Evolutionary conservation across 2,888 invertebrate genomes (phyloP), one percentile per base, ranked within the genome.

Genomic region (Acanthosepion lycidas): DNA sequence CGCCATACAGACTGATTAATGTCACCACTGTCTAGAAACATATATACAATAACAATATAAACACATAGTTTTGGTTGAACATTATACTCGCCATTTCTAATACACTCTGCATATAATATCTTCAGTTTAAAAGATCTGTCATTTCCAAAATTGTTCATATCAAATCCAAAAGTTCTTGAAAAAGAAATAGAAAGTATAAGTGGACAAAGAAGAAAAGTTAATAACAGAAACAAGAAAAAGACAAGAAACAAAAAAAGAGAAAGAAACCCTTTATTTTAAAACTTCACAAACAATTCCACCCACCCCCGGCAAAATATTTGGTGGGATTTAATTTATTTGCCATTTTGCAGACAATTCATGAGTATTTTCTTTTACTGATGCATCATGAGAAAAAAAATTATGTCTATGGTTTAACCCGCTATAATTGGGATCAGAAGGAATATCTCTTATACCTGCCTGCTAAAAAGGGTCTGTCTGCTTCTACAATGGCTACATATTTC

Each of bases 211-310:
- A 78, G 78, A 78, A 78, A 78, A 78, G 59, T 1, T 78, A 78
- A 78, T n/a, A 78, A 78, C n/a, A n/a, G 78, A 78, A 78, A 78
- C 78, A 78, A 78, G n/a, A 33, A 78, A 15, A 78, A 78, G 33
- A 78, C n/a, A 33, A 18, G 18, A 78, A 78, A 9, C 78, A 20
- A 78, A 78, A 78, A 78, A 78, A 78, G 78, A 78, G 78, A 78
- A 78, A 78, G 78, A 78, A 78, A 78, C 78, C 78, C 78, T 78
- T 78, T 78, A 78, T 78, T 78, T 78, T 78, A n/a, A 78, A 78
- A 78, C 33, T 78, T 78, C 78, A 78, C 78, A 78, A 78, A 78
- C 78, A 78, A 78, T n/a, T 78, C 33, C 78, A 42, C 42, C 42
- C 42, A 42, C 78, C 59, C 78, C 78, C 78, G 78, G 78, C 78